Conservation (phyloP, 2,888 invertebrate species). For the Drosophila pegasa region DNA sequence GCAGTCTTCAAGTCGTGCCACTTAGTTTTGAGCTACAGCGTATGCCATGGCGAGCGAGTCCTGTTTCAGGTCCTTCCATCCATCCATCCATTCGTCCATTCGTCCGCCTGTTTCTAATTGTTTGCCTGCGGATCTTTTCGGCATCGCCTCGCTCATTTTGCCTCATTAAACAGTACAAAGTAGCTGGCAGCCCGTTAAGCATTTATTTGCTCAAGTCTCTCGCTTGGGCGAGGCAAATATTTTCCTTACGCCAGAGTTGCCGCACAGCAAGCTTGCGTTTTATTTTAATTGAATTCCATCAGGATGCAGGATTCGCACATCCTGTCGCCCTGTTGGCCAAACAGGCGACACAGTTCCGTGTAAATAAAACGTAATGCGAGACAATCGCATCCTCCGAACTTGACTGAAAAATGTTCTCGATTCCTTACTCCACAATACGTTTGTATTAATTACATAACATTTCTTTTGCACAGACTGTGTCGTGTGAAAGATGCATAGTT, state of each 20-base stretch:
- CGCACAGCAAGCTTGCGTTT: neutral
- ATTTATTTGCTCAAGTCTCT: constrained; percentile 51
- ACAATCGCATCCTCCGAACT: constrained; percentile 28
- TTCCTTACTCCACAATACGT: constrained; percentile 16
- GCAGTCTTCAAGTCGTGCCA: constrained; percentile 10
- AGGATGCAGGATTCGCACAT: constrained; percentile 35
- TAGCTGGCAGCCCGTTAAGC: constrained; percentile 57
- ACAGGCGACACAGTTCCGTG: constrained; percentile 52
- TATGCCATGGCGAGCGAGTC: constrained; percentile 44
- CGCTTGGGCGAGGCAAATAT: constrained; percentile 22
- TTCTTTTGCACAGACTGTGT: constrained; percentile 16
- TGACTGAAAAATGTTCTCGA: constrained; percentile 16
- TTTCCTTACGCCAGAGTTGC: constrained; percentile 11
- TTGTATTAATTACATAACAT: constrained; percentile 61
- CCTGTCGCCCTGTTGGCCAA: constrained; percentile 52
- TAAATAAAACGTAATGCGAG: constrained; percentile 52
- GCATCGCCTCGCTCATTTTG: constrained; percentile 24
- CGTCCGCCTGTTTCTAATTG: constrained; percentile 53
- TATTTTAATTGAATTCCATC: constrained; percentile 41
- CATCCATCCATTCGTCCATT: constrained; percentile 7
- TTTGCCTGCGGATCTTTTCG: constrained; percentile 43
- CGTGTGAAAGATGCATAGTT: constrained; percentile 42
- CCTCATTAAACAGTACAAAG: constrained; percentile 55
- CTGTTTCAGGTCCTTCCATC: constrained; percentile 47
- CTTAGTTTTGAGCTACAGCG: constrained; percentile 44